These are phyloP conservation scores for Tapirus indicus DNA, from an alignment of 2,797 vertebrate genomes.

Conservation along the genomic window DNA sequence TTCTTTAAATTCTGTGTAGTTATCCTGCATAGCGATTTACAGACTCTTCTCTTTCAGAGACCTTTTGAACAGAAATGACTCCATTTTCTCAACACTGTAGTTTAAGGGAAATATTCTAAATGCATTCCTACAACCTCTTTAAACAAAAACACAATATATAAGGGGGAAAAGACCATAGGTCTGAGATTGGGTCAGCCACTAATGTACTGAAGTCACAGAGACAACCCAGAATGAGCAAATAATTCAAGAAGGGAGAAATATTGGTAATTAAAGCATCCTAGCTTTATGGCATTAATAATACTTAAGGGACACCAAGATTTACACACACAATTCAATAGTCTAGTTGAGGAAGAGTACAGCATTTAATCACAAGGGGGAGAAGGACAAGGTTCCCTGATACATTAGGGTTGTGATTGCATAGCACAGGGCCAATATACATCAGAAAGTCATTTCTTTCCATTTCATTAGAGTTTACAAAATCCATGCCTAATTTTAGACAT, in stretches of 20 bases:
- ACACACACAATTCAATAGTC: slow-evolving; percentile 72
- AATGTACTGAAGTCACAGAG: slow-evolving; percentile 78
- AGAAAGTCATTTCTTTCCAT: slow-evolving; percentile 81
- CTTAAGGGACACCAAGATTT: slow-evolving; percentile 81
- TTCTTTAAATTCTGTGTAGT: slow-evolving; percentile 59
- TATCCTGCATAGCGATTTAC: slow-evolving; percentile 56
- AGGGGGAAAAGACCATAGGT: slow-evolving; percentile 46
- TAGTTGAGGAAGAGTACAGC: slow-evolving; percentile 65
- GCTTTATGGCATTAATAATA: slow-evolving; percentile 74
- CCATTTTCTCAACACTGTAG: slow-evolving; percentile 64
- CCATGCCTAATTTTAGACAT: slow-evolving; percentile 78
- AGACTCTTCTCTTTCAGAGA: slow-evolving; percentile 54
- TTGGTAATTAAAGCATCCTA: slow-evolving; percentile 80
- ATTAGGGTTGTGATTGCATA: slow-evolving; percentile 77
- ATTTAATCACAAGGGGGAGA: slow-evolving; percentile 72
- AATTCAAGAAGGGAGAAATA: slow-evolving; percentile 68
- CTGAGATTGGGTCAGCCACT: slow-evolving; percentile 65
- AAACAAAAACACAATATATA: slow-evolving; percentile 63
- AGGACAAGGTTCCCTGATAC: slow-evolving; percentile 76
- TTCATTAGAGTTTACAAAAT: slow-evolving; percentile 84
- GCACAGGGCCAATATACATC: slow-evolving; percentile 77
- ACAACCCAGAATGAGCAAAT: slow-evolving; percentile 72
- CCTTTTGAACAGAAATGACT: slow-evolving; percentile 62
- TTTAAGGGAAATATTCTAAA: slow-evolving; percentile 75
- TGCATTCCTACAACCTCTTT: slow-evolving; percentile 66